Conservation (phyloP, 2,113 vertebrate species). For the Crotalus helleri region DNA sequence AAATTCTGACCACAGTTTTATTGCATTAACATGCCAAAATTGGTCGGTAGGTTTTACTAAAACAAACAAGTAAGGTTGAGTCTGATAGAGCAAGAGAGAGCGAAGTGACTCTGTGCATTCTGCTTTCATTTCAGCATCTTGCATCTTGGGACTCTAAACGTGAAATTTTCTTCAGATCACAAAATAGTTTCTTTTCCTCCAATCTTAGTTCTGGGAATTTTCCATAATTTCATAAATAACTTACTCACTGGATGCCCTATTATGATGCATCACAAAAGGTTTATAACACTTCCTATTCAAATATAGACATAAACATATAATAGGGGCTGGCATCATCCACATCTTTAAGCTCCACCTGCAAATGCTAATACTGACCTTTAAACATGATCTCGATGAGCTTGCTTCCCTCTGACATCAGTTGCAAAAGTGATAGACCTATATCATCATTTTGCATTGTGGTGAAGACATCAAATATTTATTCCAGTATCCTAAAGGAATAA, state of each 20-base stretch:
- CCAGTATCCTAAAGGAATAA: conserved; percentile 34
- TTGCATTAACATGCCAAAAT: background rate
- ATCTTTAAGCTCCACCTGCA: background rate
- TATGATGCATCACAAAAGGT: too few relatives aligned
- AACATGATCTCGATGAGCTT: background rate
- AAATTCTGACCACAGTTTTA: background rate
- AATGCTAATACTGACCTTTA: background rate
- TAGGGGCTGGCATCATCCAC: background rate
- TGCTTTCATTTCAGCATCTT: background rate
- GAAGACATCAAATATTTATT: conserved; percentile 15
- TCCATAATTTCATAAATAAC: background rate
- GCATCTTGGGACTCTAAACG: background rate
- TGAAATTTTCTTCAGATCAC: background rate
- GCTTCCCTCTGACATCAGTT: background rate
- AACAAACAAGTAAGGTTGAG: background rate
- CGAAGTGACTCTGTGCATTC: background rate
- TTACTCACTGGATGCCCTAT: too few relatives aligned
- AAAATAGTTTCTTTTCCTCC: background rate
- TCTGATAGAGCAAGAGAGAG: background rate
- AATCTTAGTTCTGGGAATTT: background rate
- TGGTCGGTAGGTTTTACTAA: background rate
- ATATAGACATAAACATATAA: too few relatives aligned
- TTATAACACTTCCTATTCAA: too few relatives aligned
- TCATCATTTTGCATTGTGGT: background rate
- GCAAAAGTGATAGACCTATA: background rate